Evolutionary conservation across 2,113 vertebrate genomes (phyloP).

Genomic region (Tenebrosternarchus preto): DNA sequence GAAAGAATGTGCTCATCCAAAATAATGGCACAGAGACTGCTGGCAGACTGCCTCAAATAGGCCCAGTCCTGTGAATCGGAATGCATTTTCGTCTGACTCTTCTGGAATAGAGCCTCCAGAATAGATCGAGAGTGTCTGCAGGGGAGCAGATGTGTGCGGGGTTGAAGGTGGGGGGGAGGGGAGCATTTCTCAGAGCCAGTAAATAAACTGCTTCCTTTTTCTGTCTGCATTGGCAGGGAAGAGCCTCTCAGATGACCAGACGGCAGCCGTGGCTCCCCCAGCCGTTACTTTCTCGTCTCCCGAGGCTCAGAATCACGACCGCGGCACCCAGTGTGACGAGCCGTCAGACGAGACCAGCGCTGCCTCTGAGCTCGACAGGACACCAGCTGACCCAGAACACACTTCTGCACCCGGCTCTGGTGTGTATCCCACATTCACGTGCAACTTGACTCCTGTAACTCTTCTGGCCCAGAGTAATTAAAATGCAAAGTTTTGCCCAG

Average conservation of each 20-base stretch:
- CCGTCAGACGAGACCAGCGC: conserved; percentile 21
- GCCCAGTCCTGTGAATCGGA: conserved; percentile 63
- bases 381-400: conserved; percentile 33
- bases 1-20: conserved; percentile 66
- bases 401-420: conserved; percentile 51
- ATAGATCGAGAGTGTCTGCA: conserved; percentile 63
- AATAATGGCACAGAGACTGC: conserved; percentile 57
- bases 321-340: conserved; percentile 84
- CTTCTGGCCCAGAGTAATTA: neutral
- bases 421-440: conserved; percentile 54
- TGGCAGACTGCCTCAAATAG: conserved; percentile 63
- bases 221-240: conserved; percentile 70
- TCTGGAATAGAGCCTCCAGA: conserved; percentile 71
- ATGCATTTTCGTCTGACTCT: conserved; percentile 65
- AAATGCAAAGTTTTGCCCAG: neutral
- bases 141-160: conserved; percentile 56
- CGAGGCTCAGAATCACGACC: conserved; percentile 77
- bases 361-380: conserved; percentile 31
- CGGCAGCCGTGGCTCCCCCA: conserved; percentile 49
- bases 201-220: conserved; percentile 62
- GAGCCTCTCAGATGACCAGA: conserved; percentile 74
- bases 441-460: neutral
- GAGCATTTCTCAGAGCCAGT: conserved; percentile 45
- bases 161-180: neutral
- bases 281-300: conserved; percentile 58